Percentiles rank a stretch among this genome's conserved stretches.
Evolutionary conservation across 2,797 vertebrate genomes (phyloP).

Genomic region (Phaenicophaeus curvirostris): DNA sequence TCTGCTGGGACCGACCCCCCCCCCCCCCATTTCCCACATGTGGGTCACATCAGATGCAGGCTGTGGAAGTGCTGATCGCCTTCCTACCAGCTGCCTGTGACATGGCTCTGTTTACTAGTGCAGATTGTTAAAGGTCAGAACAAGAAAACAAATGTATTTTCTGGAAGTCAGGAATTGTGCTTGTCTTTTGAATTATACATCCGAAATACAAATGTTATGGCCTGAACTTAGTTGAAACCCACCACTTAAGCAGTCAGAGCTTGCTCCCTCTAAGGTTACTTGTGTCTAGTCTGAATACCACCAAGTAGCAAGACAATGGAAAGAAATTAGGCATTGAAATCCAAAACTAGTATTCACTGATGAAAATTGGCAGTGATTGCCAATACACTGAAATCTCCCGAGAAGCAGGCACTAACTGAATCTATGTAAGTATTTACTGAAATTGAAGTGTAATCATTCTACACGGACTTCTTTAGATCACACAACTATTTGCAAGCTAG

Average conservation of each 20-base stretch:
- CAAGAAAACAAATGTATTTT: not conserved
- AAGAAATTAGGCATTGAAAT: not conserved
- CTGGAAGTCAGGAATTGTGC: not conserved
- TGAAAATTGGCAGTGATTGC: not conserved
- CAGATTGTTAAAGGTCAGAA: not conserved
- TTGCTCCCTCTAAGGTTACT: not conserved
- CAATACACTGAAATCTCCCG: not conserved
- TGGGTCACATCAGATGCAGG: not conserved
- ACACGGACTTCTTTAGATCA: not conserved
- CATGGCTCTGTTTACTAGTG: not conserved
- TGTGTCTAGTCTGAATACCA: not conserved
- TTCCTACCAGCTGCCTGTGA: not conserved
- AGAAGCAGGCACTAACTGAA: not conserved
- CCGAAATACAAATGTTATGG: not conserved
- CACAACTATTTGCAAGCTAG: not conserved
- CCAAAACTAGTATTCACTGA: not conserved
- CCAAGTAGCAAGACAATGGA: not conserved
- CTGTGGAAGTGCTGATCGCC: not conserved
- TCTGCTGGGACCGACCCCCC: not conserved
- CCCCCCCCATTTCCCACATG: rapidly evolving
- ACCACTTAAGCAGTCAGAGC: not conserved
- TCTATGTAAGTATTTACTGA: not conserved
- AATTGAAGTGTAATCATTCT: not conserved
- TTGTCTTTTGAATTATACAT: not conserved
- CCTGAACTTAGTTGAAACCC: not conserved